These are phyloP conservation scores for Hirudo medicinalis DNA, from an alignment of 1,140 invertebrate genomes.

Conservation along the genomic window DNA sequence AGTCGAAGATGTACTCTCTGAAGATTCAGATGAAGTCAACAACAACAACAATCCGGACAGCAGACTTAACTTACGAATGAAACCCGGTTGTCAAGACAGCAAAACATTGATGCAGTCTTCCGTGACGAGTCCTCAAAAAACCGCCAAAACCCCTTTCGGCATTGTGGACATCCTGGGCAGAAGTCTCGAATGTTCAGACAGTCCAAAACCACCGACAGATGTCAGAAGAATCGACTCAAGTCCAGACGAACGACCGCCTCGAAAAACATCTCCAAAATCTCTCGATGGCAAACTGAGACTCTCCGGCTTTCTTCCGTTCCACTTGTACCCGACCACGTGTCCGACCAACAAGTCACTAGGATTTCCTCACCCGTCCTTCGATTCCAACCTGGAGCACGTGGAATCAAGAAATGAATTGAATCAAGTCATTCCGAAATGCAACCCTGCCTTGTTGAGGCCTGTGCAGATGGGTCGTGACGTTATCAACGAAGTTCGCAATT, in stretches of 20 bases:
- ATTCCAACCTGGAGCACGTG: background rate
- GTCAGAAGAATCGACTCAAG: background rate
- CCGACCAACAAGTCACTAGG: background rate
- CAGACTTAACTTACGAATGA: background rate
- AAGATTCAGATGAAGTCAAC: background rate
- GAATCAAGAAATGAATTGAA: no score
- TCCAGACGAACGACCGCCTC: background rate
- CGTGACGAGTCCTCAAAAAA: background rate
- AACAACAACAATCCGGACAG: background rate
- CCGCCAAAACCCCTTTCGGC: conserved; percentile 9
- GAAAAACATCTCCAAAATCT: background rate
- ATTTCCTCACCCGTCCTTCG: background rate
- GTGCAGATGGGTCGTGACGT: background rate
- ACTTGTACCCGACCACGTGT: background rate
- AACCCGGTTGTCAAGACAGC: no score
- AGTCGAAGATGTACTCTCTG: background rate
- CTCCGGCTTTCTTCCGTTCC: background rate
- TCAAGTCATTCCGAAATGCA: background rate
- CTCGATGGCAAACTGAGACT: background rate
- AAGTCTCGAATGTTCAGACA: background rate
- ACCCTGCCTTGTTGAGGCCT: background rate
- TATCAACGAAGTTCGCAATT: background rate
- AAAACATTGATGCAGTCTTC: no score
- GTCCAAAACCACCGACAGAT: background rate
- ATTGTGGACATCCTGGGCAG: conserved; percentile 13